Base-by-base conservation (phyloP, 2,888 invertebrate species). In the Acrobasis suavella region DNA sequence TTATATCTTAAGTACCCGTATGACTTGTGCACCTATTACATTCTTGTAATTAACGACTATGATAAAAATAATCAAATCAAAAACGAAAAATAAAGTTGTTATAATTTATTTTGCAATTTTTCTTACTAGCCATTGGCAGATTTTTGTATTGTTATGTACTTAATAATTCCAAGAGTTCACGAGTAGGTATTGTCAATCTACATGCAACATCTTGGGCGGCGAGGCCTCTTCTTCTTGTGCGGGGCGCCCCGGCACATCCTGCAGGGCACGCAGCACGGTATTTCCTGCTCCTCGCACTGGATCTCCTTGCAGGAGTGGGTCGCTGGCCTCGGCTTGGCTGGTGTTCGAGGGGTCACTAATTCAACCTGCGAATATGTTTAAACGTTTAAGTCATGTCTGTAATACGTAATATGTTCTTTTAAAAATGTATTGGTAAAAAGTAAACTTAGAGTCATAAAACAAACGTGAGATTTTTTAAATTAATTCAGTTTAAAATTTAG, bases 281-380 rank as follows among this genome's bases (percentile, higher is more conserved):
- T 72, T n/a, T 87, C 93, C 0, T 90, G 89, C n/a, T 95, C 94
- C 63, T 94, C 93, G 64, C 94, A 95, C 76, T 96, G 96, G 16
- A 95, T 94, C 69, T 95, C 94, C 15, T 95, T 92, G 15, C 95
- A 95, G 59, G 94, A 94, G 72, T 94, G 94, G 39, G 94, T 92
- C 0, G 94, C 87, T 0, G 94, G 94, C 12, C 93, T 93, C 17
- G 90, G 78, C 39, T 92, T 89, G 0, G 94, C 93, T 0, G 94
- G 94, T 0, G 94, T 95, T 65, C 95, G 94, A 0, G 96, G 96
- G 0, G 96, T 96, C 60, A 95, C 93, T 75, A 96, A 82, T 74
- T 96, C 96, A 70, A 96, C 92, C 89, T 96, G 94, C 9, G 22
- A 5, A 50, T 38, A 46, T n/a, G 14, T 32, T 14, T 38, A 38